These are phyloP conservation scores for Leptopilina clavipes DNA, from an alignment of 1,140 invertebrate species.

Conservation along the genomic window DNA sequence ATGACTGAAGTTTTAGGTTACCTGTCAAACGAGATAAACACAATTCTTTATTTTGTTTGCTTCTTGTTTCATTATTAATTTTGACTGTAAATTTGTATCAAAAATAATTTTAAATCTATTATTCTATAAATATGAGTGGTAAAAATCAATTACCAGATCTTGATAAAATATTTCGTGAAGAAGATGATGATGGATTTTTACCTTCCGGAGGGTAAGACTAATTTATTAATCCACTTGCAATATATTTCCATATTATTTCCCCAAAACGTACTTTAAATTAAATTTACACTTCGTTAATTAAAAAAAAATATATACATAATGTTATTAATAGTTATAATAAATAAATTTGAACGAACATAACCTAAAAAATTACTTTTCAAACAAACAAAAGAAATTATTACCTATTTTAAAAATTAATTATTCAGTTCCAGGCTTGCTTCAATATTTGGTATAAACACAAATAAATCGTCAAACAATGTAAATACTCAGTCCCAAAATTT, in stretches of 20 bases:
- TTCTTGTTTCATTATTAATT: not conserved
- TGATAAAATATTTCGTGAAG: slow-evolving; percentile 63
- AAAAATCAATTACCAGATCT: slow-evolving; percentile 58
- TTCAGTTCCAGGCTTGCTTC: slow-evolving; percentile 64
- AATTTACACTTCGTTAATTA: not conserved
- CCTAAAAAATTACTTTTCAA: not conserved
- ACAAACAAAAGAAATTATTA: not conserved
- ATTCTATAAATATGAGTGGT: slow-evolving; percentile 52
- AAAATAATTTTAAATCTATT: not conserved
- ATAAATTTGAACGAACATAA: not conserved
- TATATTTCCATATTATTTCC: not conserved
- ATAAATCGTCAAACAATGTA: slow-evolving; percentile 36
- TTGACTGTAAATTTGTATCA: not conserved
- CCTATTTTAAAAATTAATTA: slow-evolving; percentile 33
- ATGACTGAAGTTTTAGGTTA: not conserved
- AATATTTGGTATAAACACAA: slow-evolving; percentile 58
- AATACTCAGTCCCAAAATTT: slow-evolving; percentile 35
- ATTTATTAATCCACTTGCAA: not conserved
- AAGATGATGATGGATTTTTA: slow-evolving; percentile 62
- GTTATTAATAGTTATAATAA: too few species aligned
- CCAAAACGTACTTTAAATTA: not conserved
- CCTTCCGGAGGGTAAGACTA: slow-evolving; percentile 58
- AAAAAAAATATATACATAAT: too few species aligned
- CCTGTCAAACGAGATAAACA: not conserved
- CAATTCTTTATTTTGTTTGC: not conserved